These are phyloP conservation scores for Drosophila greeni DNA, from an alignment of 2,888 invertebrate species.

Conservation along the genomic window DNA sequence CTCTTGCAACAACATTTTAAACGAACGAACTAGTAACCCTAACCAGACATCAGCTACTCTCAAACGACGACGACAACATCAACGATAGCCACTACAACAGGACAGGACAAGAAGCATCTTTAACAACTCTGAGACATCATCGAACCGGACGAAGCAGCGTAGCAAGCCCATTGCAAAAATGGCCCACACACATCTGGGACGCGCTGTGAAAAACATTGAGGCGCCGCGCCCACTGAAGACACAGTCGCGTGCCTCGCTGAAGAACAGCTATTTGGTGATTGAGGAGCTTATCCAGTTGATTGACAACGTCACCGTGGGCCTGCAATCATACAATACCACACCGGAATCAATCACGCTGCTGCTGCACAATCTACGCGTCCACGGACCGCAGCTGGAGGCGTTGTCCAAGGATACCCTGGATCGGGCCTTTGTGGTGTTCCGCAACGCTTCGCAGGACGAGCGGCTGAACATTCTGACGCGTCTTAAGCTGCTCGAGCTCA, in stretches of 20 bases:
- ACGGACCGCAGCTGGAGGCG: conserved; percentile 89
- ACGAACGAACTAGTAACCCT: conserved; percentile 33
- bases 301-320: conserved; percentile 88
- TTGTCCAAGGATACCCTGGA: conserved; percentile 92
- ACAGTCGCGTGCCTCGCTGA: conserved; percentile 80
- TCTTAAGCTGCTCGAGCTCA: conserved; percentile 92
- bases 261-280: conserved; percentile 81
- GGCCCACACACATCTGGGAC: conserved; percentile 83
- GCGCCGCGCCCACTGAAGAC: conserved; percentile 86
- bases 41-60: conserved; percentile 18
- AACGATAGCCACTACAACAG: conserved; percentile 15
- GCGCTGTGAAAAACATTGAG: conserved; percentile 86
- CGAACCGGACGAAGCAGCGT: conserved; percentile 16
- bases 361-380: conserved; percentile 89
- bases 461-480: conserved; percentile 91
- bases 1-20: conserved; percentile 43
- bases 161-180: conserved; percentile 52
- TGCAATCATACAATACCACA: conserved; percentile 85
- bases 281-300: conserved; percentile 90
- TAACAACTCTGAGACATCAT: conserved; percentile 9
- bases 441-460: conserved; percentile 93
- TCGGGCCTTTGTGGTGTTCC: conserved; percentile 90
- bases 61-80: conserved; percentile 1
- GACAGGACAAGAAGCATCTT: background rate
- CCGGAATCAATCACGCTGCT: conserved; percentile 87